A percentile compares a stretch with the other conserved stretches of the same genome.
These are phyloP conservation scores for Ceryle rudis DNA, from an alignment of 2,797 vertebrate species.

Conservation along the genomic window DNA sequence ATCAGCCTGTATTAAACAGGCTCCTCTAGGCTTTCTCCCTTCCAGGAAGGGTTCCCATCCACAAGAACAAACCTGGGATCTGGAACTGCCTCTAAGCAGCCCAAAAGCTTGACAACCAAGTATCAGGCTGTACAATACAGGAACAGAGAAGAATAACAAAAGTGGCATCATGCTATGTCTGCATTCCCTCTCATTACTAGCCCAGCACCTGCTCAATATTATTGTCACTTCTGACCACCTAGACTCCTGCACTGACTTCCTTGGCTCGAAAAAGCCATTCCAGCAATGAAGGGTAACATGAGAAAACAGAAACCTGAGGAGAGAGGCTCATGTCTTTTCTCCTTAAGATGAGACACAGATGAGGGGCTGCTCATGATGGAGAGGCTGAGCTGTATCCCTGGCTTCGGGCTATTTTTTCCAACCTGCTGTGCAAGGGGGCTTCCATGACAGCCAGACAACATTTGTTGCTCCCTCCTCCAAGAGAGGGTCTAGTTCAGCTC, in stretches of 20 bases:
- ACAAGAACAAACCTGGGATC: slow-evolving; percentile 12
- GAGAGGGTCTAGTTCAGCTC: neutral
- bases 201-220: neutral
- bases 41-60: slow-evolving; percentile 51
- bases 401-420: neutral
- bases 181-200: neutral
- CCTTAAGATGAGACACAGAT: fast-evolving
- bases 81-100: neutral
- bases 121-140: neutral
- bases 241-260: neutral
- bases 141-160: neutral
- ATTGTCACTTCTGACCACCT: neutral
- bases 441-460: fast-evolving
- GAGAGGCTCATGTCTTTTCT: neutral
- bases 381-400: neutral
- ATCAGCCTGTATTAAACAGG: slow-evolving; percentile 56
- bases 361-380: neutral
- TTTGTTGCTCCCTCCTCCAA: neutral
- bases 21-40: slow-evolving; percentile 28
- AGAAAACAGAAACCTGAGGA: neutral
- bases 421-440: neutral
- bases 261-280: neutral
- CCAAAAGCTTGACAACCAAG: neutral
- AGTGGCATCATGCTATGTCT: neutral
- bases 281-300: neutral